These are phyloP conservation scores for Heterochromis multidens DNA, from an alignment of 2,113 vertebrate genomes.

Conservation along the genomic window DNA sequence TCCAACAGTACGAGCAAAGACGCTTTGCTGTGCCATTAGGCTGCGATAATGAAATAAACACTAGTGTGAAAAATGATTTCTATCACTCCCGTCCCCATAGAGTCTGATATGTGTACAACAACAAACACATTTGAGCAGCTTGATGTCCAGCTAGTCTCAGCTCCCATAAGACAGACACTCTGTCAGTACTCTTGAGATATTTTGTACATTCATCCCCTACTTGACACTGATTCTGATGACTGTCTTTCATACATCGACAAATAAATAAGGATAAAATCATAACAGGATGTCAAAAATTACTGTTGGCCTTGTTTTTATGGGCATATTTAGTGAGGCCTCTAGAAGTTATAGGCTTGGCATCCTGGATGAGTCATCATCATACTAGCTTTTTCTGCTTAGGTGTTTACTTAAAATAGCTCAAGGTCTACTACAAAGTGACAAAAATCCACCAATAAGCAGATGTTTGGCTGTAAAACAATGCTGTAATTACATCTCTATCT, in stretches of 20 bases:
- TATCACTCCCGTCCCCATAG: constrained; percentile 61
- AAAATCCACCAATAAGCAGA: not conserved
- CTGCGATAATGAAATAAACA: constrained; percentile 72
- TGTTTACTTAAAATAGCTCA: not conserved
- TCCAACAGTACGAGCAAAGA: constrained; percentile 48
- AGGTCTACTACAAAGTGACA: not conserved
- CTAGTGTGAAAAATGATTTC: constrained; percentile 67
- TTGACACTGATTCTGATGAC: constrained; percentile 2
- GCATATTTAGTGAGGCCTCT: not conserved
- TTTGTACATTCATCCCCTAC: not conserved
- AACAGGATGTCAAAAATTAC: not conserved
- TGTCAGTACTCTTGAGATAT: constrained; percentile 21
- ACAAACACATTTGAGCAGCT: constrained; percentile 57
- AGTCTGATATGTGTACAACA: constrained; percentile 61
- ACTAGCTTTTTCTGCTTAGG: not conserved
- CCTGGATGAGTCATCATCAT: not conserved
- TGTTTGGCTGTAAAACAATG: not conserved
- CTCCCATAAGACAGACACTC: constrained; percentile 24
- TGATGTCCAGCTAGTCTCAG: constrained; percentile 42
- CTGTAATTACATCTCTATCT: not conserved
- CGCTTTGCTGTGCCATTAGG: constrained; percentile 64
- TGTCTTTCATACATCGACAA: not conserved
- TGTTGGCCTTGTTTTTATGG: not conserved
- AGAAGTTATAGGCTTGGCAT: not conserved
- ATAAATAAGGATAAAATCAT: not conserved